Conservation (phyloP, 1,140 invertebrate species). For the Neotoxoptera formosana region DNA sequence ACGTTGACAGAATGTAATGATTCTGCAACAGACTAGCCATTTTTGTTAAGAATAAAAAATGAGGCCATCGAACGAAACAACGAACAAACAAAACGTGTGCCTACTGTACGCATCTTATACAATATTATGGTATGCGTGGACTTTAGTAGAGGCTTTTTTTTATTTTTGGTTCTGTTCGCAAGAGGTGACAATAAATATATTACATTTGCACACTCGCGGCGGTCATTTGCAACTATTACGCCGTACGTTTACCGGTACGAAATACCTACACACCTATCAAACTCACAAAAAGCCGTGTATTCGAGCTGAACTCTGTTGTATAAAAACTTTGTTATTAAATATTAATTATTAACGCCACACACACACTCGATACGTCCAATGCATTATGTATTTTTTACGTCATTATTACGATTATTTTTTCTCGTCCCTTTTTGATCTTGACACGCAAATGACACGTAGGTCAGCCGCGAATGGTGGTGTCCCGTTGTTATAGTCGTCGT, state of each 20-base stretch:
- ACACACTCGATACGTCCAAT: neutral
- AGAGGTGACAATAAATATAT: neutral
- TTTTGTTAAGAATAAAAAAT: slow-evolving; percentile 13
- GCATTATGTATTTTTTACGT: neutral
- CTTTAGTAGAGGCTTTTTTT: neutral
- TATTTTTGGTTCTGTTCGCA: neutral
- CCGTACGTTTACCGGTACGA: neutral
- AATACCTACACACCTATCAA: slow-evolving; percentile 12
- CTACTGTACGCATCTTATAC: neutral
- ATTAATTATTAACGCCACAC: neutral
- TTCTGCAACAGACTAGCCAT: neutral
- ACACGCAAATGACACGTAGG: neutral
- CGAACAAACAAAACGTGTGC: neutral
- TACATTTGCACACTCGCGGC: neutral
- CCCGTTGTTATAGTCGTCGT: neutral
- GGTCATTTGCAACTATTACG: neutral
- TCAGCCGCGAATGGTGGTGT: neutral
- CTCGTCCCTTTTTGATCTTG: neutral
- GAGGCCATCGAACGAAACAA: neutral
- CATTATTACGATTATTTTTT: slow-evolving; percentile 12
- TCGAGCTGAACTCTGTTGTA: neutral
- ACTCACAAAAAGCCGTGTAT: slow-evolving; percentile 15
- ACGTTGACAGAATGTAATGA: slow-evolving; percentile 17
- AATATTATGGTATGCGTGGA: neutral
- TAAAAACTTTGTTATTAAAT: neutral